Evolutionary conservation across 2,113 vertebrate species (phyloP).

Genomic region (Rhegmatorhina hoffmannsi): DNA sequence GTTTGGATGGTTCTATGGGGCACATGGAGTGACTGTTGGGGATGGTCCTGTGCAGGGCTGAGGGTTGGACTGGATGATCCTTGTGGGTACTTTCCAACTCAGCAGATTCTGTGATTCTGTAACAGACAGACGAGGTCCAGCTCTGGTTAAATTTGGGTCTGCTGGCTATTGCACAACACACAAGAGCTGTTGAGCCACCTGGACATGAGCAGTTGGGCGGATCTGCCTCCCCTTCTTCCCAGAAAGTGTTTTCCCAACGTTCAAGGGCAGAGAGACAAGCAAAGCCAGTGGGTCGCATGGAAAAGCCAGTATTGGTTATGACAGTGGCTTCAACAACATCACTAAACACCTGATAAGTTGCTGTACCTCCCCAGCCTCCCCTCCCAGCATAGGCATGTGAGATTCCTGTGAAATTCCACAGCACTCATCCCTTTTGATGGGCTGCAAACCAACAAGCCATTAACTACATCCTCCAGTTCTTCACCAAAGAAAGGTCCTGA

Average conservation of each 20-base stretch:
- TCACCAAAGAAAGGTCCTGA: background rate
- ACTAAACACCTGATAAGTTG: slow-evolving; percentile 15
- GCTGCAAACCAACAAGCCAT: background rate
- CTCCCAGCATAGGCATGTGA: no score
- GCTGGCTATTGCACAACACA: fast-evolving
- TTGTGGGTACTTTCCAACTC: background rate
- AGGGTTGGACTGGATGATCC: background rate
- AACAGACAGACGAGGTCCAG: background rate
- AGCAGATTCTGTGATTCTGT: background rate
- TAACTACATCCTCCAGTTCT: background rate
- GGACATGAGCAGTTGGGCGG: fast-evolving
- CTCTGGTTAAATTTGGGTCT: background rate
- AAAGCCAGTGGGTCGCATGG: background rate
- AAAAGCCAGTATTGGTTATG: background rate
- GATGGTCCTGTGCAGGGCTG: background rate
- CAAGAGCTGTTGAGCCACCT: background rate
- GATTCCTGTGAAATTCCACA: fast-evolving
- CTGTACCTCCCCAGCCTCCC: background rate
- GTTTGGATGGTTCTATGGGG: background rate
- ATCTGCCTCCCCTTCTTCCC: background rate
- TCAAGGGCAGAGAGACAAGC: slow-evolving; percentile 26
- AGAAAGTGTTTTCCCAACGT: background rate
- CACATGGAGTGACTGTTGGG: background rate
- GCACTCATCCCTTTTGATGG: fast-evolving
- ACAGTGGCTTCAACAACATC: background rate